A percentile compares a stretch with the other conserved stretches of the same genome.
These are phyloP conservation scores for Chaetura pelagica DNA, from an alignment of 2,113 vertebrate genomes.

Conservation along the genomic window DNA sequence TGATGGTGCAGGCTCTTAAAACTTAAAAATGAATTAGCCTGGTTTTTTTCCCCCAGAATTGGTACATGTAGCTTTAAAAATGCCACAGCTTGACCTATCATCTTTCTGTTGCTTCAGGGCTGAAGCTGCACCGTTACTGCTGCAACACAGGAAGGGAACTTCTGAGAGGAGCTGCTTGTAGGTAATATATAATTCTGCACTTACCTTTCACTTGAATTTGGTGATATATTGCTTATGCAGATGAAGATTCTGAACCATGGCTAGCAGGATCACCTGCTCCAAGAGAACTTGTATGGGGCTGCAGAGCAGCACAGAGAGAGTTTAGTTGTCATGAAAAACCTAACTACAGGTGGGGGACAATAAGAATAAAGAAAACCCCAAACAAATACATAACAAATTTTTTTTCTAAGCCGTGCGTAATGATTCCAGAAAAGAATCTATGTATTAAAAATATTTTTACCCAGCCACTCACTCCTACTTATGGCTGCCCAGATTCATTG, in stretches of 20 bases:
- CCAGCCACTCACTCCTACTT: background rate
- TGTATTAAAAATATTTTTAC: background rate
- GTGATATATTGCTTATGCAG: background rate
- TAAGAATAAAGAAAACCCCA: background rate
- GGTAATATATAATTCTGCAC: background rate
- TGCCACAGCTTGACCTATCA: background rate
- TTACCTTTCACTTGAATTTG: background rate
- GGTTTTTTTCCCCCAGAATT: background rate
- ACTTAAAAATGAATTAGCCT: background rate
- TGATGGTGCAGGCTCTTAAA: background rate
- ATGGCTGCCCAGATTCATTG: background rate
- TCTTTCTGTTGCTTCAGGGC: background rate
- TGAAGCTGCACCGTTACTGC: background rate
- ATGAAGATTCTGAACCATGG: background rate
- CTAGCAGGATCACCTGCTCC: background rate
- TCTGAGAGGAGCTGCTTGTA: background rate
- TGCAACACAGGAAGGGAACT: background rate
- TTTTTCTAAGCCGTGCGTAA: background rate
- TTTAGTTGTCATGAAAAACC: background rate
- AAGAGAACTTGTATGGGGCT: background rate
- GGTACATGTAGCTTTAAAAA: background rate
- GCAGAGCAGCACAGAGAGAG: background rate
- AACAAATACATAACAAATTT: background rate
- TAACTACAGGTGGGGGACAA: background rate
- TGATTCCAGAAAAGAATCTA: background rate